Base-by-base conservation (phyloP, 2,888 invertebrate genomes). In the Acrobeloides nanus region DNA sequence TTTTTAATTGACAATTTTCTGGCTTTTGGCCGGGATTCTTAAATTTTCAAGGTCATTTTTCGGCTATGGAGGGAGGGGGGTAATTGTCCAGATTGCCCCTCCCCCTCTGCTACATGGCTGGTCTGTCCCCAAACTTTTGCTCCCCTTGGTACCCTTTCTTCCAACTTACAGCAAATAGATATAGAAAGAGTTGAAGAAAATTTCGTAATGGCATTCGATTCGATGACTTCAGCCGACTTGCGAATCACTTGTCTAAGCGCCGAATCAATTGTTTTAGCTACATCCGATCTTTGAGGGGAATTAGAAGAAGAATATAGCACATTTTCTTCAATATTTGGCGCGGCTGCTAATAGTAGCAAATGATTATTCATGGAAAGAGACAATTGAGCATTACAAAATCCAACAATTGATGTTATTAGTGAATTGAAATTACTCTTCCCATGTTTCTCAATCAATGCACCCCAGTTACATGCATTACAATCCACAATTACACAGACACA, bases 401-500 rank as follows among this genome's bases (percentile, higher is more conserved):
- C 55, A 21, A 56, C 33, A 12, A 54, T n/a, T 18, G 54, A 40
- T 18, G 49, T 24, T 10, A 57, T 25, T 5, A 57, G 15, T 15
- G 39, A 26, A 25, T 57, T 48, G 10, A 53, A 26, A 29, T n/a
- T 12, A 44, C 20, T 24, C 10, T 12, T 43, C 12, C 15, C 18
- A 20, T 21, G 46, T 20, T 46, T 34, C 24, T 48, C 43, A 17
- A 37, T 24, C n/a, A 57, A 23, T 6, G 15, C 26, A 20, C 54
- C 54, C 54, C 55, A 53, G 44, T 43, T 53, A 27, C 26, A 38
- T 21, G 56, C 38, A 31, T 55, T 59, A 34, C 55, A 55, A 37
- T 55, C 55, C 26, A 55, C 45, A 15, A 55, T 46, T 20, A 55
- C 41, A 21, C 24, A 18, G 10, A 40, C 21, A 34, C 37, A 46